Evolutionary conservation across 2,888 invertebrate species (phyloP).

Genomic region (Ametastegia equiseti): DNA sequence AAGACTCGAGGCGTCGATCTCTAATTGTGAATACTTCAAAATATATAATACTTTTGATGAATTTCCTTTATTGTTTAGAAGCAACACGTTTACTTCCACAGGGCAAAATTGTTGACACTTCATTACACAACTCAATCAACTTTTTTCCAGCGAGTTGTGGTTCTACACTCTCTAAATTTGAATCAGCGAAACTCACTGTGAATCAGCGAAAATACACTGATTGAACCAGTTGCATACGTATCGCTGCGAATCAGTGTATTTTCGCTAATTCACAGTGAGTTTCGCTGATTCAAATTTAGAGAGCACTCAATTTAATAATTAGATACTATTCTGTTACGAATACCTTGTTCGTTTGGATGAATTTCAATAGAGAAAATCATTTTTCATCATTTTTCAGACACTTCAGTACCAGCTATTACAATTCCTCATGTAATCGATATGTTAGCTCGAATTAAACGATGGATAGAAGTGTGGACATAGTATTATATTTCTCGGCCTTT

Average conservation of each 20-base stretch:
- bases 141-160: background rate
- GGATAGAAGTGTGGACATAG: background rate
- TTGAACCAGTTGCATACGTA: too few species aligned
- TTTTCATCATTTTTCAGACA: background rate
- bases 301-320: too few species aligned
- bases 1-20: slow-evolving; percentile 24
- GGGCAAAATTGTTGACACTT: background rate
- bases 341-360: background rate
- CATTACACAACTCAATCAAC: background rate
- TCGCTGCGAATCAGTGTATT: too few species aligned
- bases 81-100: background rate
- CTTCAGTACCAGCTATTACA: too few species aligned
- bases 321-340: too few species aligned
- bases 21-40: background rate
- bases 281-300: too few species aligned
- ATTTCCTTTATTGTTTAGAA: background rate
- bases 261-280: too few species aligned
- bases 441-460: background rate
- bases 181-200: too few species aligned
- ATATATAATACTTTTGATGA: background rate
- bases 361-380: background rate
- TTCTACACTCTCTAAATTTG: too few species aligned
- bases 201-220: too few species aligned
- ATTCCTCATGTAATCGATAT: background rate
- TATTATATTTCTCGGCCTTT: background rate